Conservation (phyloP, 1,140 invertebrate species). For the Brevipalpus yothersi region DNA sequence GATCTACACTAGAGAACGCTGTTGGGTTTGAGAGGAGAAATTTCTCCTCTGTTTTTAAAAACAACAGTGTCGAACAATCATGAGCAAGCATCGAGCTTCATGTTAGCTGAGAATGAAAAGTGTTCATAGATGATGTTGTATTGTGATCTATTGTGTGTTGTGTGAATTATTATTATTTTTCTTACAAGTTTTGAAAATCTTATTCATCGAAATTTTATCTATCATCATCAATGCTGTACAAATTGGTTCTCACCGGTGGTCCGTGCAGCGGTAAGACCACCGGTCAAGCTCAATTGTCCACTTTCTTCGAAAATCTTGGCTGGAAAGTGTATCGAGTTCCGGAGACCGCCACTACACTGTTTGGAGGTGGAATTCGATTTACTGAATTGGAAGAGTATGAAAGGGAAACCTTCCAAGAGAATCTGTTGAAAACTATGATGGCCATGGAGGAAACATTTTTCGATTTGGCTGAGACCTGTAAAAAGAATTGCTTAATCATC, state of each 20-base stretch:
- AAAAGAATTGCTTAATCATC: slow-evolving; percentile 76
- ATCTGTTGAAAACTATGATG: slow-evolving; percentile 84
- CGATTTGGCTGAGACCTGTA: slow-evolving; percentile 55
- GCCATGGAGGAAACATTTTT: slow-evolving; percentile 96
- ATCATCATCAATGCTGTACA: slow-evolving; percentile 35
- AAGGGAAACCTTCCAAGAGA: slow-evolving; percentile 88
- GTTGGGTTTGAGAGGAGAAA: no score
- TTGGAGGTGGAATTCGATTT: slow-evolving; percentile 89
- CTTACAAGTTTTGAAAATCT: neutral
- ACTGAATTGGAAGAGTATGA: slow-evolving; percentile 62
- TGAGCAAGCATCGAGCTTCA: no score
- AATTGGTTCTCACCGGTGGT: slow-evolving; percentile 70
- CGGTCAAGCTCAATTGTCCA: slow-evolving; percentile 73
- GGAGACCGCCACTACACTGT: slow-evolving; percentile 86
- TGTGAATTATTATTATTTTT: no score
- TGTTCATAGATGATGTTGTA: no score
- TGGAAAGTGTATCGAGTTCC: slow-evolving; percentile 98
- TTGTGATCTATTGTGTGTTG: no score
- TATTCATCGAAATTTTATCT: neutral
- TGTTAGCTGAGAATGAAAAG: no score
- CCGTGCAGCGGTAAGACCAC: slow-evolving; percentile 98
- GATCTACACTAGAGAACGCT: no score
- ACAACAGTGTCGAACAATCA: no score
- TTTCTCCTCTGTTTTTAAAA: no score
- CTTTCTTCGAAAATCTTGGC: slow-evolving; percentile 95